A percentile compares a stretch with the other conserved stretches of the same genome.
Conservation (phyloP, 2,888 invertebrate genomes). For the Sminthurides aquaticus region DNA sequence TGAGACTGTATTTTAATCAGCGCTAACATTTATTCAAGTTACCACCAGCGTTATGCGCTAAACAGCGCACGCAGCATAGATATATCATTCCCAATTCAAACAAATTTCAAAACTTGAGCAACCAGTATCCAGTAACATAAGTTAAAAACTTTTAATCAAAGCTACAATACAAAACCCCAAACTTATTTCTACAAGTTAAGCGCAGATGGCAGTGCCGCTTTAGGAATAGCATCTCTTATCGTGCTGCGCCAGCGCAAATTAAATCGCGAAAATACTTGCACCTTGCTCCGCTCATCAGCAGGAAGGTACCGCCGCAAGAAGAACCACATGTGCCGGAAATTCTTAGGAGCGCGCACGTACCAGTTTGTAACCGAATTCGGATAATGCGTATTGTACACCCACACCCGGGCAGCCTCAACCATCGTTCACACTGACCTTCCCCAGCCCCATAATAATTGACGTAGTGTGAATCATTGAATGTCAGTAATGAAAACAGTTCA, state of each 20-base stretch:
- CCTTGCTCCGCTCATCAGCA: not conserved
- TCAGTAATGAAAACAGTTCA: slow-evolving; percentile 9
- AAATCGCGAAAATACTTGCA: slow-evolving; percentile 4
- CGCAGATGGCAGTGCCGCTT: not conserved
- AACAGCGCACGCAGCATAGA: too few relatives aligned
- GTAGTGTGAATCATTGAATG: slow-evolving; percentile 2
- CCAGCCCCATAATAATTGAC: slow-evolving; percentile 3
- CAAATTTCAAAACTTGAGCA: too few relatives aligned
- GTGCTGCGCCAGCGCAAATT: not conserved
- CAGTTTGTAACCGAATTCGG: slow-evolving; percentile 7
- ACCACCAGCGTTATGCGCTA: too few relatives aligned
- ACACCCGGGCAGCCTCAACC: not conserved
- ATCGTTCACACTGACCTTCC: not conserved
- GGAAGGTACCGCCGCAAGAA: not conserved
- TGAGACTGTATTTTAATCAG: too few relatives aligned
- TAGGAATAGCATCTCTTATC: not conserved
- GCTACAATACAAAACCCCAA: too few relatives aligned
- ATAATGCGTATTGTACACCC: slow-evolving; percentile 1
- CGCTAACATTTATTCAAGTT: too few relatives aligned
- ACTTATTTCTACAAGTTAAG: slow-evolving; percentile 1
- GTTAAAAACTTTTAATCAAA: too few relatives aligned
- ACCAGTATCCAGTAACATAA: too few relatives aligned
- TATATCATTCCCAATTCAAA: too few relatives aligned
- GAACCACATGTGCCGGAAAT: slow-evolving; percentile 7
- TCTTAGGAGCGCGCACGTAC: slow-evolving; percentile 8